phyloP scores from a whole-genome alignment of 2,888 invertebrate species.

The Diachrysia chrysitis region DNA sequence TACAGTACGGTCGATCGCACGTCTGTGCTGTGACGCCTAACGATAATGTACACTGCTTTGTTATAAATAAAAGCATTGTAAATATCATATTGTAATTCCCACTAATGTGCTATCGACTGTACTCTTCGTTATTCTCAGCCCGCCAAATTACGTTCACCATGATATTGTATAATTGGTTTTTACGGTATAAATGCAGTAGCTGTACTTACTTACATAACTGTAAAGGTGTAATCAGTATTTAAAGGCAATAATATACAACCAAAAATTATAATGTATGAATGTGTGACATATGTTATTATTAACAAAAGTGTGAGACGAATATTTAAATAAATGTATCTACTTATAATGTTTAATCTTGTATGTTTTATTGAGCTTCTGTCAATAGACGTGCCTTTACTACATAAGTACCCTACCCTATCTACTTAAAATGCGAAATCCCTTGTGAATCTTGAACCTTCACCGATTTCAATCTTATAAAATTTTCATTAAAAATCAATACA shows the following conservation, averaged over 20 bases:
- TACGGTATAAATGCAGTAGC: neutral
- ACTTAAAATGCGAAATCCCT: too few relatives aligned
- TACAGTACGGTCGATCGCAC: neutral
- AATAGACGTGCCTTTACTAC: too few relatives aligned
- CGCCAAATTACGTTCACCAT: conserved; percentile 26
- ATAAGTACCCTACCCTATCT: neutral
- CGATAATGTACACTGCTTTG: neutral
- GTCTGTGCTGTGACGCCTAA: neutral
- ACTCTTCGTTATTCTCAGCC: neutral
- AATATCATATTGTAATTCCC: neutral
- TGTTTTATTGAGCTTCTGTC: neutral
- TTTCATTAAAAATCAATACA: neutral
- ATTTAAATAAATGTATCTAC: conserved; percentile 31
- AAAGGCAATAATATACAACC: conserved; percentile 11
- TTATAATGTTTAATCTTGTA: neutral
- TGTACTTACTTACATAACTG: neutral
- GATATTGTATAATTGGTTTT: neutral
- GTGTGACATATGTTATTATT: conserved; percentile 31
- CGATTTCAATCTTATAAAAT: neutral
- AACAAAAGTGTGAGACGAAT: conserved; percentile 22
- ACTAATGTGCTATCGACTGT: neutral
- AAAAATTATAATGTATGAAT: conserved; percentile 17
- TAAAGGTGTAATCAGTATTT: conserved; percentile 27
- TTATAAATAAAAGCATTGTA: neutral
- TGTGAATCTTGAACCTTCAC: neutral